These are phyloP conservation scores for Ophion obscuratus DNA, from an alignment of 2,888 invertebrate genomes.

Conservation along the genomic window DNA sequence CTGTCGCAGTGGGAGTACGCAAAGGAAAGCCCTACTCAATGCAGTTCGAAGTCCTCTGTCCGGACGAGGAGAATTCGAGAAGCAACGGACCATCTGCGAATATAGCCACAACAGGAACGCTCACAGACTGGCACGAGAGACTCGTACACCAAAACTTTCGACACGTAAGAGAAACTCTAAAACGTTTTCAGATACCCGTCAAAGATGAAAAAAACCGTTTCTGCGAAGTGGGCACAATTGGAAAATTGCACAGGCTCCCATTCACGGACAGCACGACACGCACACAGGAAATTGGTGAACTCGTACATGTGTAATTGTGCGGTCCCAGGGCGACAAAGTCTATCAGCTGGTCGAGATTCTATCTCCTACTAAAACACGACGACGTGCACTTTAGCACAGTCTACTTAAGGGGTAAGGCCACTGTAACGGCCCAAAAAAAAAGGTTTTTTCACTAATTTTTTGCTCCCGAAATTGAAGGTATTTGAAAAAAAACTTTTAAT, in stretches of 20 bases:
- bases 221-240: neutral
- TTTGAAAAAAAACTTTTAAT: no score
- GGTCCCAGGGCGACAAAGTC: constrained; percentile 13
- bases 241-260: constrained; percentile 3
- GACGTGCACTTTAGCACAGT: neutral
- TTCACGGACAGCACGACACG: neutral
- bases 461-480: no score
- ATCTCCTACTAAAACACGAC: neutral
- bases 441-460: no score
- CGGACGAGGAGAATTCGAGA: no score
- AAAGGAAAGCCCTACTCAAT: no score
- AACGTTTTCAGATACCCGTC: neutral
- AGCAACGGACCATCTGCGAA: no score
- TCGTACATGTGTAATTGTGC: constrained; percentile 3
- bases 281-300: neutral
- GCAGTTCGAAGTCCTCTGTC: no score
- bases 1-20: no score
- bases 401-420: no score
- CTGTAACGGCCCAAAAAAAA: no score
- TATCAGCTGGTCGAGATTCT: neutral
- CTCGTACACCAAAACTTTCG: neutral
- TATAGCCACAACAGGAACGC: neutral
- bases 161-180: neutral
- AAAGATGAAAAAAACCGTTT: neutral
- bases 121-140: neutral